Evolutionary conservation across 2,113 vertebrate species (phyloP).

Genomic region (Glareola pratincola): DNA sequence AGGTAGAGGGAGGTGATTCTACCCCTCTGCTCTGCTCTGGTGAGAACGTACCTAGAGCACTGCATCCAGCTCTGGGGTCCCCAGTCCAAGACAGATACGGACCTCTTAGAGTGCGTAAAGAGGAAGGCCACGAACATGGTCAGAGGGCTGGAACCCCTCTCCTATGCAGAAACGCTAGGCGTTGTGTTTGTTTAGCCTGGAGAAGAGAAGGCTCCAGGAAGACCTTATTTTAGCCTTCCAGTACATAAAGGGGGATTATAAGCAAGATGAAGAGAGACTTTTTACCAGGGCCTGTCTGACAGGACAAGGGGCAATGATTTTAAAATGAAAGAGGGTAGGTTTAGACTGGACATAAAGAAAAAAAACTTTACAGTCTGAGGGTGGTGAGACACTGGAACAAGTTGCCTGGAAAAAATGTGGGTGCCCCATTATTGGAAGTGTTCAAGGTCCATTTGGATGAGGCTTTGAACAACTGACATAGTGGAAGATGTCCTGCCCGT

Average conservation of each 20-base stretch:
- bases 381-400: neutral
- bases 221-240: neutral
- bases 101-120: neutral
- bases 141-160: neutral
- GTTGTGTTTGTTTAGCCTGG: neutral
- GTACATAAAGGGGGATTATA: neutral
- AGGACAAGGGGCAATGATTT: neutral
- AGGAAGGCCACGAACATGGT: neutral
- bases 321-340: neutral
- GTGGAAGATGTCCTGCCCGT: neutral
- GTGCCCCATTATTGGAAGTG: neutral
- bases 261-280: neutral
- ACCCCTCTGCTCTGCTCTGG: neutral
- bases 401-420: neutral
- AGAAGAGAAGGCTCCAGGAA: neutral
- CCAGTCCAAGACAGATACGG: neutral
- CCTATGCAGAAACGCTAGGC: neutral
- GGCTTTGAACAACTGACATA: neutral
- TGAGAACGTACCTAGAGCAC: neutral
- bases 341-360: neutral
- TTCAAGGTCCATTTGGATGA: neutral
- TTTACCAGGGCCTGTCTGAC: neutral
- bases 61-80: neutral
- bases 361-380: neutral
- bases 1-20: fast-evolving